These are phyloP conservation scores for Archilochus colubris DNA, from an alignment of 2,113 vertebrate species.

Conservation along the genomic window DNA sequence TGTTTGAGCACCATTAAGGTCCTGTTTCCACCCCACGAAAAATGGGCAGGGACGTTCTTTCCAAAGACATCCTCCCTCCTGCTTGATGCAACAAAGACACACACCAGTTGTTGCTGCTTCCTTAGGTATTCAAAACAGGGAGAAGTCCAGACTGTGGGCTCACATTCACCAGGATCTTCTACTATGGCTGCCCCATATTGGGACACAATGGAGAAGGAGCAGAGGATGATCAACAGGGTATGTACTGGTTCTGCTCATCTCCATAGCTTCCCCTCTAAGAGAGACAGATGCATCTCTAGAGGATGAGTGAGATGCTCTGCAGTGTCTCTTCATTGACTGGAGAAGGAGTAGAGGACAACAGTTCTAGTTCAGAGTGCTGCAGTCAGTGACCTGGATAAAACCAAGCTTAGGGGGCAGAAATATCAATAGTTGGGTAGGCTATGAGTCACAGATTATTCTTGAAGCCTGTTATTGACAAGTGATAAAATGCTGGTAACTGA, in stretches of 20 bases:
- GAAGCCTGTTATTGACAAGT: background rate
- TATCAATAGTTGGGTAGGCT: background rate
- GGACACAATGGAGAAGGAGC: background rate
- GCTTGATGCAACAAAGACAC: background rate
- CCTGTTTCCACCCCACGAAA: background rate
- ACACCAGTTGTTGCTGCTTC: background rate
- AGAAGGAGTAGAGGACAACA: background rate
- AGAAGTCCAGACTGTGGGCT: background rate
- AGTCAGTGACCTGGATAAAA: background rate
- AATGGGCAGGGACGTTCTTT: background rate
- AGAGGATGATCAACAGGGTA: background rate
- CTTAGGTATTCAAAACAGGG: background rate
- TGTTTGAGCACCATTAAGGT: background rate
- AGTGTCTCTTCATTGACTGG: background rate
- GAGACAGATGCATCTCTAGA: background rate
- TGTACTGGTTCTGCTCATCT: background rate
- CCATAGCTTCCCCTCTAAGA: background rate
- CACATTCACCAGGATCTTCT: background rate
- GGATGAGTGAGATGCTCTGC: background rate
- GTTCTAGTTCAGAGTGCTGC: background rate
- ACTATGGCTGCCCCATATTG: accelerated
- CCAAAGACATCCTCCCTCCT: background rate
- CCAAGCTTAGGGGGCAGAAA: background rate
- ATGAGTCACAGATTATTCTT: background rate
- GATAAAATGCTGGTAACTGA: background rate